Conservation (phyloP, 2,113 vertebrate genomes). For the Nesogale talazaci region DNA sequence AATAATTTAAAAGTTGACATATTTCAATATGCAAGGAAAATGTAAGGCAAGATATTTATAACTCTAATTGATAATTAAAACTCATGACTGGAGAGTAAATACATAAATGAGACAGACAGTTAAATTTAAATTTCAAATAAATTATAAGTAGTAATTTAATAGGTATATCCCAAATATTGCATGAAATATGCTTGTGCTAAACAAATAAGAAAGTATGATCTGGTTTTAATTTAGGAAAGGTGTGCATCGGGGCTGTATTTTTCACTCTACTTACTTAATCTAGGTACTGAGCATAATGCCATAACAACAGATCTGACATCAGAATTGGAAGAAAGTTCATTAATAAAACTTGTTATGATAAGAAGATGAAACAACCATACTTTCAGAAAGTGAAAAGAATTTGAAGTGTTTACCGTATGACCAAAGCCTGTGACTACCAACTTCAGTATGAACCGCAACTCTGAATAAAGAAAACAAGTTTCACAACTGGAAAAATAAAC, state of each 20-base stretch:
- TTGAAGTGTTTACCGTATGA: not conserved
- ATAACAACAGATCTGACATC: not conserved
- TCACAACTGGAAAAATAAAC: not conserved
- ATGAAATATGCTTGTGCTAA: not conserved
- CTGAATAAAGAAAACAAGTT: not conserved
- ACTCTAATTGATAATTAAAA: slow-evolving; percentile 2
- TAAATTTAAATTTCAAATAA: not conserved
- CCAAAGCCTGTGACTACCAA: not conserved
- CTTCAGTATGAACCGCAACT: not conserved
- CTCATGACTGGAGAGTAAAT: not conserved
- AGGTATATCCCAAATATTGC: not conserved
- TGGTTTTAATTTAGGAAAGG: not conserved
- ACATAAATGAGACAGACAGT: not conserved
- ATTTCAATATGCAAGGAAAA: slow-evolving; percentile 24
- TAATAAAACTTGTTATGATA: not conserved
- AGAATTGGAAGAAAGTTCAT: not conserved
- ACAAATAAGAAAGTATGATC: not conserved
- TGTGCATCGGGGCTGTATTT: not conserved
- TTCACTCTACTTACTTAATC: not conserved
- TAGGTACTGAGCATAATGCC: not conserved
- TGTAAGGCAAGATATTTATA: not conserved
- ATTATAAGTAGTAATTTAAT: not conserved
- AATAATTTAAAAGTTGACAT: slow-evolving; percentile 12
- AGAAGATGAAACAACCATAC: not conserved
- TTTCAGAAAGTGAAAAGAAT: not conserved